A percentile compares a stretch with the other conserved stretches of the same genome.
phyloP scores from a whole-genome alignment of 2,888 invertebrate genomes.

The Sarcophaga caerulescens region DNA sequence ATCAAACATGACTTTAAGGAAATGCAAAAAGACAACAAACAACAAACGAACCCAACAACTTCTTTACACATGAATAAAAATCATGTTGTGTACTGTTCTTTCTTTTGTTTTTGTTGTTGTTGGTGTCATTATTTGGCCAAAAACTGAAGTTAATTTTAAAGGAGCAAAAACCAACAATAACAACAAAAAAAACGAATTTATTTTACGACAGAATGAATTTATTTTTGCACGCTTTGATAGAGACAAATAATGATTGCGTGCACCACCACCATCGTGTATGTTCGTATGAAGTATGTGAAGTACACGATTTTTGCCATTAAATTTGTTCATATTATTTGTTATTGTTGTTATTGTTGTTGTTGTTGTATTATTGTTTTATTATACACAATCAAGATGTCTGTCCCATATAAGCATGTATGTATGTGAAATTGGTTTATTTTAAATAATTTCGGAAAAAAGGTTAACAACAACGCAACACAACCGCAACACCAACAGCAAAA shows the following conservation, averaged over 20 bases:
- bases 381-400: slow-evolving; percentile 11
- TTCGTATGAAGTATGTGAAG: slow-evolving; percentile 29
- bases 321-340: slow-evolving; percentile 27
- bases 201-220: slow-evolving; percentile 50
- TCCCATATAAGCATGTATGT: slow-evolving; percentile 2
- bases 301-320: slow-evolving; percentile 58
- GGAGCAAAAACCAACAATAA: neutral
- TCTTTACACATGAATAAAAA: slow-evolving; percentile 1
- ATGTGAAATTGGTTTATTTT: neutral
- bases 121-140: no score
- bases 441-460: neutral
- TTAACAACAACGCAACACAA: neutral
- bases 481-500: neutral
- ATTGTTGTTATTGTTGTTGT: slow-evolving; percentile 10
- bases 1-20: slow-evolving; percentile 17
- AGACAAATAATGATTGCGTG: slow-evolving; percentile 68
- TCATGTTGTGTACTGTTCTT: no score
- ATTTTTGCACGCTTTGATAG: slow-evolving; percentile 63
- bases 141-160: neutral
- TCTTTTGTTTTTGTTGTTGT: no score
- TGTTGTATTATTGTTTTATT: slow-evolving; percentile 5
- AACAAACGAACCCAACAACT: slow-evolving; percentile 8
- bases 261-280: neutral
- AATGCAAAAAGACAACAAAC: slow-evolving; percentile 13
- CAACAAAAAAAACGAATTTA: slow-evolving; percentile 30